Evolutionary conservation across 2,888 invertebrate genomes (phyloP), one percentile per base, ranked within the genome.

Genomic region (Oligia strigilis): DNA sequence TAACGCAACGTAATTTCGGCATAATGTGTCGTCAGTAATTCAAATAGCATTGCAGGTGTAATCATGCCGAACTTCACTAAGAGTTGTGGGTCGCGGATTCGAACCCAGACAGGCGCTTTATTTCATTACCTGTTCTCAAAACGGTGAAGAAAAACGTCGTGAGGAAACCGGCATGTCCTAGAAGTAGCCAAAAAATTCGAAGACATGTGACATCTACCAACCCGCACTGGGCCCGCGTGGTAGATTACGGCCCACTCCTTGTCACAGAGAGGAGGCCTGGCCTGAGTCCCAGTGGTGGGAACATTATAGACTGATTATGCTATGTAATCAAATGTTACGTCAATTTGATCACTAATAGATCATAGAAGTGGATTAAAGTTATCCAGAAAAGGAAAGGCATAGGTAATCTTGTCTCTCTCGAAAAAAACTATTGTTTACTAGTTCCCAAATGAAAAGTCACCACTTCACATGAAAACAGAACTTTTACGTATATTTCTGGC

Each of bases 401-500:
- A 17, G 3, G 14, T n/a, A 36, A 0, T 23, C 4, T n/a, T n/a
- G 29, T 60, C 6, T 43, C 2, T 52, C 29, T 1, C 8, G 0
- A 74, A 43, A 64, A 55, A 55, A 36, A 60, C 23, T 19, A 14
- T 43, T 55, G 13, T n/a, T 76, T 14, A 64, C 60, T 40, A 40
- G 13, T 40, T 64, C 5, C 23, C n/a, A 60, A 75, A 55, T 71
- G 14, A 69, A 66, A 72, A 64, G 23, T 70, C 23, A 66, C n/a
- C 23, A 23, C 23, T 23, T 55, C 36, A 46, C 9, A 14, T 40
- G 19, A 62, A 72, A 72, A 73, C 29, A 46, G 60, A 13, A 5
- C 13, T 65, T 40, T 83, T 64, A 43, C 55, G 11, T 71, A n/a
- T 43, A 71, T 43, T 40, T 71, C 19, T 49, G 23, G 9, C 64